phyloP scores from a whole-genome alignment of 2,797 vertebrate species.

The Myripristis murdjan region DNA sequence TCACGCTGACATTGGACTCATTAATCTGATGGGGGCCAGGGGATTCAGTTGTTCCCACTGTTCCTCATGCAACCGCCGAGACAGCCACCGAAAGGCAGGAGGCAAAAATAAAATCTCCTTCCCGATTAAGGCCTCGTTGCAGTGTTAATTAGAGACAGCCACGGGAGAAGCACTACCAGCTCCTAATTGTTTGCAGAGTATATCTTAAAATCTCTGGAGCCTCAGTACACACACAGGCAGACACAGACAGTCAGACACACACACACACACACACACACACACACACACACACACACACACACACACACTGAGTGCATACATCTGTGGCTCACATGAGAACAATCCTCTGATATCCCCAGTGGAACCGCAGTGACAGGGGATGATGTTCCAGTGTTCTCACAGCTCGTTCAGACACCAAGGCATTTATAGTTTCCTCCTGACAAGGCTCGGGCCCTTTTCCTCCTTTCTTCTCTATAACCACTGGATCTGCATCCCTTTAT shows the following conservation, averaged over 20 bases:
- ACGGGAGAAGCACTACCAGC: slow-evolving; percentile 86
- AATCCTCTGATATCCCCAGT: slow-evolving; percentile 75
- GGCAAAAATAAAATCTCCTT: slow-evolving; percentile 63
- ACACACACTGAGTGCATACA: slow-evolving; percentile 55
- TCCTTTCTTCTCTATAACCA: slow-evolving; percentile 43
- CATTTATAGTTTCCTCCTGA: slow-evolving; percentile 81
- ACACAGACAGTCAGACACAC: slow-evolving; percentile 21
- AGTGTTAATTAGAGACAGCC: slow-evolving; percentile 92
- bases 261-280: no score
- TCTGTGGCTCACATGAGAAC: slow-evolving; percentile 82
- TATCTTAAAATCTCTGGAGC: slow-evolving; percentile 87
- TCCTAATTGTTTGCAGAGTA: slow-evolving; percentile 89
- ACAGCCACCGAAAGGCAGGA: slow-evolving; percentile 55
- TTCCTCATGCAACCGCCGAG: slow-evolving; percentile 47
- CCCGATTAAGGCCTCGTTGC: slow-evolving; percentile 82
- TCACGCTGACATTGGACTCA: slow-evolving; percentile 24
- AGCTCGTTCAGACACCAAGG: slow-evolving; percentile 71
- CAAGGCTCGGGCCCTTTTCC: slow-evolving; percentile 51
- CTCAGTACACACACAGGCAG: slow-evolving; percentile 35
- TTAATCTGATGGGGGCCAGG: slow-evolving; percentile 37
- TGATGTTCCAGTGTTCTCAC: slow-evolving; percentile 80
- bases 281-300: slow-evolving; percentile 36
- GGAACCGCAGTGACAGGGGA: slow-evolving; percentile 79
- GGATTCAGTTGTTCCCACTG: slow-evolving; percentile 54
- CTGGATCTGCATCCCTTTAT: slow-evolving; percentile 70